Percentiles rank a stretch among this genome's conserved stretches.
Conservation (phyloP, 2,797 vertebrate genomes). For the Catamblyrhynchus diadema region DNA sequence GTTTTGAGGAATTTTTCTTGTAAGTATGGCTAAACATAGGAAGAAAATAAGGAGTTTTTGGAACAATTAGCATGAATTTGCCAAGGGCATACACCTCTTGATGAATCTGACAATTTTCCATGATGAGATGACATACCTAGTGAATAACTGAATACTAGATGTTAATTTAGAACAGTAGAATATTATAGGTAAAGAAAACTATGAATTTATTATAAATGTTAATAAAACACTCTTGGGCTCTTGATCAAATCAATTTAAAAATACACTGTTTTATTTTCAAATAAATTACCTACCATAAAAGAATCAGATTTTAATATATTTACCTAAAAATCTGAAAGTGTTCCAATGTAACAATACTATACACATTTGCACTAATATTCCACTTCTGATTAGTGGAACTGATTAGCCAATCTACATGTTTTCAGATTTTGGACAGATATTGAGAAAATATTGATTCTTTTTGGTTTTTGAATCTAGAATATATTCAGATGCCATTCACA, state of each 20-base stretch:
- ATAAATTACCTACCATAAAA: neutral
- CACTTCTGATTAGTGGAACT: neutral
- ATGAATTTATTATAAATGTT: neutral
- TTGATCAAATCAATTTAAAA: neutral
- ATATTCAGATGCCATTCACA: neutral
- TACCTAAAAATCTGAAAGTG: neutral
- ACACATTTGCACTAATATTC: rapidly evolving
- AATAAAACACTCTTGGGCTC: neutral
- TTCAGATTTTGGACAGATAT: neutral
- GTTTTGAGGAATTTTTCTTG: neutral
- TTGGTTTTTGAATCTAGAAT: neutral
- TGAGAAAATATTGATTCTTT: neutral
- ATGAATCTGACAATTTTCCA: neutral
- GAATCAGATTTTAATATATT: neutral
- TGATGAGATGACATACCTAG: neutral
- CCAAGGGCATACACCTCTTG: neutral
- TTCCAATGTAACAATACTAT: neutral
- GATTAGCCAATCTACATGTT: neutral
- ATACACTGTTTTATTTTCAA: neutral
- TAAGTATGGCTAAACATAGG: neutral
- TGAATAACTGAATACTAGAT: neutral
- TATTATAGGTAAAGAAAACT: neutral
- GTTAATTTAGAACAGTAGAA: neutral
- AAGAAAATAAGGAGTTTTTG: neutral
- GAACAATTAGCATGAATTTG: neutral